A percentile compares a stretch with the other conserved stretches of the same genome.
Conservation (phyloP, 2,113 vertebrate genomes). For the Eretmochelys imbricata region DNA sequence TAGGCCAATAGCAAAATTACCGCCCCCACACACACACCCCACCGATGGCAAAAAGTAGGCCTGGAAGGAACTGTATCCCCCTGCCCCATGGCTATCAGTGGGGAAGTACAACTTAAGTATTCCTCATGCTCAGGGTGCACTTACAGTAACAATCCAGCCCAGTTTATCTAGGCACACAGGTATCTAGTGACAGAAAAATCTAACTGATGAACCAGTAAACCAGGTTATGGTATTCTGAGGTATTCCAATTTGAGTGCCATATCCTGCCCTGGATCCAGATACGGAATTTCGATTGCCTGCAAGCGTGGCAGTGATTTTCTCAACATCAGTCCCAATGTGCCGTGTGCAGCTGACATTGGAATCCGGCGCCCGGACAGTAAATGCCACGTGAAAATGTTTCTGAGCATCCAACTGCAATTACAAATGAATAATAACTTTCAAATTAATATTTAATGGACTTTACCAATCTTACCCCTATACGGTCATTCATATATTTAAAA, state of each 20-base stretch:
- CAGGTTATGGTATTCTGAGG: neutral
- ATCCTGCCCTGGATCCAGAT: rapidly evolving
- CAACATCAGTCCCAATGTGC: neutral
- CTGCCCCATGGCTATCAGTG: neutral
- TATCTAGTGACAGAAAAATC: neutral
- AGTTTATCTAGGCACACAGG: neutral
- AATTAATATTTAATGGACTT: conserved; percentile 17
- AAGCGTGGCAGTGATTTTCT: neutral
- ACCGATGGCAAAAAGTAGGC: neutral
- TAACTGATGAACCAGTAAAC: neutral
- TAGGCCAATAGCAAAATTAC: neutral
- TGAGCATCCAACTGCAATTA: conserved; percentile 13
- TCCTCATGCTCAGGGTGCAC: neutral
- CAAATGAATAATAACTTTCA: neutral
- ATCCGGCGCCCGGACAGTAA: rapidly evolving
- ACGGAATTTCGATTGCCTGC: neutral
- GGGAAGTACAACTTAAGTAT: neutral
- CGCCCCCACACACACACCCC: no score
- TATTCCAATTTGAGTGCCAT: neutral
- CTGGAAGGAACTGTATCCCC: neutral
- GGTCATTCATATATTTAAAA: neutral
- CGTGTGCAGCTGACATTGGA: neutral
- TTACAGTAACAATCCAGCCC: rapidly evolving
- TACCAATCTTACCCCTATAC: conserved; percentile 12
- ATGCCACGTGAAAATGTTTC: neutral